Evolutionary conservation across 2,888 invertebrate species (phyloP), one percentile per base, ranked within the genome.

Genomic region (Andrena hattorfiana): DNA sequence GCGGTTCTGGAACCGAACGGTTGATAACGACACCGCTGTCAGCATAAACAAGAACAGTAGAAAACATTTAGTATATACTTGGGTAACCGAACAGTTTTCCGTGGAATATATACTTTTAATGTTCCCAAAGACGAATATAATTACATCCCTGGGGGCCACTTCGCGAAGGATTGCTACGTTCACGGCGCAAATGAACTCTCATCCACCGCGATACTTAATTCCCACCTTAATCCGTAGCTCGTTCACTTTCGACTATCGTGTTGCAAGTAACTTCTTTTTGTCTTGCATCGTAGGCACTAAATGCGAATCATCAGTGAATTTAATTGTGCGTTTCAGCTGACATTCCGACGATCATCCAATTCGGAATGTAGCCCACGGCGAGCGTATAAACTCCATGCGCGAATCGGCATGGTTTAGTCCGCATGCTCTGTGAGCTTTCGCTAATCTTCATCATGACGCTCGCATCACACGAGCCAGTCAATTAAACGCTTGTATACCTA

Each of bases 401-500:
- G 79, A 80, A 87, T 87, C 89, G 76, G 68, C 73, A 77, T 75
- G 75, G 80, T 86, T 85, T 86, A 89, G 74, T 85, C 79, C 85
- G 68, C 77, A 63, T 72, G 82, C 82, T 82, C 49, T 60, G 73
- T 77, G 64, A 68, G 78, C 54, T 84, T 81, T 78, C 81, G 84
- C 85, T 87, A 87, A 88, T 88, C 85, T 85, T 74, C 80, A 26
- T 82, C 67, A 30, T 80, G 84, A 82, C 77, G 80, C 89, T 84
- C 82, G 89, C 82, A 87, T 88, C 85, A 81, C 78, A 82, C 79
- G 70, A 77, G 26, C 77, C 81, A 82, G 60, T 81, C 84, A 87
- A 87, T 85, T 89, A 88, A 87, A 83, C 60, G 63, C 26, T 81
- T 80, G 85, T 70, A 78, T 74, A 89, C 42, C 42, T 13, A 42